phyloP scores from a whole-genome alignment of 1,140 invertebrate genomes.

The Cylas formicarius region DNA sequence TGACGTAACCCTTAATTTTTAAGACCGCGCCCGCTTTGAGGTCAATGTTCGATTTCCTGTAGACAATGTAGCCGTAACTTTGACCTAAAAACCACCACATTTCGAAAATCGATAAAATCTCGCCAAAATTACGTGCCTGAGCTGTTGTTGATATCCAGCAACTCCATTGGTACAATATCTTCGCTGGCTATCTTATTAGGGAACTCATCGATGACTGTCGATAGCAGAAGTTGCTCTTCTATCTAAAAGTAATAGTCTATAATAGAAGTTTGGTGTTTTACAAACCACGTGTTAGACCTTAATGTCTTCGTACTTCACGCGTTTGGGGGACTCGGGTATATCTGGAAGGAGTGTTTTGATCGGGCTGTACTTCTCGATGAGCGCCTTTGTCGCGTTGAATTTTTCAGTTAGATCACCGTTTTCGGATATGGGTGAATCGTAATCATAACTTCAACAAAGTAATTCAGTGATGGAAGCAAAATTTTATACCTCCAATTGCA shows the following conservation, averaged over 20 bases:
- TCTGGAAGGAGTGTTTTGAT: slow-evolving; percentile 40
- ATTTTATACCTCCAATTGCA: slow-evolving; percentile 33
- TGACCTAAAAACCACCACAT: slow-evolving; percentile 43
- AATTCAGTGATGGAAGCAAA: neutral
- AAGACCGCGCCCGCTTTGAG: slow-evolving; percentile 33
- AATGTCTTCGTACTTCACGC: slow-evolving; percentile 1
- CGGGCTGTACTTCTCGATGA: slow-evolving; percentile 39
- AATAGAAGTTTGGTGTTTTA: too few relatives aligned
- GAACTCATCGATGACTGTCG: slow-evolving; percentile 32
- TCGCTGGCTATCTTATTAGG: slow-evolving; percentile 23
- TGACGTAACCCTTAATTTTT: slow-evolving; percentile 43
- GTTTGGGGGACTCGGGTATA: slow-evolving; percentile 21
- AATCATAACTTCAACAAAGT: slow-evolving; percentile 47
- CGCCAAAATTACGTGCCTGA: slow-evolving; percentile 28
- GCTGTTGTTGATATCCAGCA: slow-evolving; percentile 45
- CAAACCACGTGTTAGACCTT: too few relatives aligned
- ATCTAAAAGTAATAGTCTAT: slow-evolving; percentile 22
- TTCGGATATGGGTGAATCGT: slow-evolving; percentile 49
- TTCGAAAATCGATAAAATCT: neutral
- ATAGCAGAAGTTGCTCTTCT: slow-evolving; percentile 27
- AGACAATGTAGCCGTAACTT: slow-evolving; percentile 52
- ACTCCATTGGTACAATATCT: slow-evolving; percentile 47
- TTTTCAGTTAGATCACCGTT: slow-evolving; percentile 44
- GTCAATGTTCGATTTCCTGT: slow-evolving; percentile 38
- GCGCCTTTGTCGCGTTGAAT: slow-evolving; percentile 39